Evolutionary conservation across 2,888 invertebrate species (phyloP).

Genomic region (Pycnomerus fuliginosus): DNA sequence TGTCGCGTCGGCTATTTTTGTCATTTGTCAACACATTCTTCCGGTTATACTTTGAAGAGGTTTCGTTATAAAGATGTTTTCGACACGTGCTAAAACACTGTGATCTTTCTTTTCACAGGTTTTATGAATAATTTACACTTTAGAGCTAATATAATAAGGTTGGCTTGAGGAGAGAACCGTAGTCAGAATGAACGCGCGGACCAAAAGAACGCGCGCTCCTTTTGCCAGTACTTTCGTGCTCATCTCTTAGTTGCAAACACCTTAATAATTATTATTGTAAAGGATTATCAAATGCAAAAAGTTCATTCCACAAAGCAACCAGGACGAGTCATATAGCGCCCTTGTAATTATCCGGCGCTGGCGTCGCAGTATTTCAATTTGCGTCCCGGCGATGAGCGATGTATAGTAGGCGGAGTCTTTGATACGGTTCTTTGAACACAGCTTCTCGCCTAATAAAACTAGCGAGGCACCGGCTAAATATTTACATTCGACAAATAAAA

Average conservation of each 20-base stretch:
- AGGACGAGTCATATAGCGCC: conserved; percentile 2
- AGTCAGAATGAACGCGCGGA: no score
- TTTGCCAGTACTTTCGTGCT: neutral
- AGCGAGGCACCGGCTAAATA: conserved; percentile 38
- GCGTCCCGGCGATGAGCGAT: conserved; percentile 35
- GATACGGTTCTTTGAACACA: conserved; percentile 43
- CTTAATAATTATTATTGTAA: no score
- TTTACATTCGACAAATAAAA: conserved; percentile 41
- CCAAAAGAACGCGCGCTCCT: conserved; percentile 4
- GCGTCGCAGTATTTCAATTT: conserved; percentile 23
- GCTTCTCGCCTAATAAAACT: conserved; percentile 41
- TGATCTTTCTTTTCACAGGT: no score
- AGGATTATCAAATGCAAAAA: no score
- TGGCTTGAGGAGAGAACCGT: no score
- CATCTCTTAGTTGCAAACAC: neutral
- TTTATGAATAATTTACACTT: no score
- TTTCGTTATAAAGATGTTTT: conserved; percentile 13
- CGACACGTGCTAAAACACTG: conserved; percentile 4
- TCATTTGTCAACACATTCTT: conserved; percentile 11
- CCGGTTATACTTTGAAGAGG: conserved; percentile 2
- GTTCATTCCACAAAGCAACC: no score
- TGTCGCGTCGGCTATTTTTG: conserved; percentile 4
- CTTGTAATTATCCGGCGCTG: conserved; percentile 5
- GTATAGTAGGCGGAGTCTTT: conserved; percentile 42
- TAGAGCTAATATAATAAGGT: no score